Evolutionary conservation across 2,797 vertebrate species (phyloP), one percentile per base, ranked within the genome.

Genomic region (Nothura maculosa): DNA sequence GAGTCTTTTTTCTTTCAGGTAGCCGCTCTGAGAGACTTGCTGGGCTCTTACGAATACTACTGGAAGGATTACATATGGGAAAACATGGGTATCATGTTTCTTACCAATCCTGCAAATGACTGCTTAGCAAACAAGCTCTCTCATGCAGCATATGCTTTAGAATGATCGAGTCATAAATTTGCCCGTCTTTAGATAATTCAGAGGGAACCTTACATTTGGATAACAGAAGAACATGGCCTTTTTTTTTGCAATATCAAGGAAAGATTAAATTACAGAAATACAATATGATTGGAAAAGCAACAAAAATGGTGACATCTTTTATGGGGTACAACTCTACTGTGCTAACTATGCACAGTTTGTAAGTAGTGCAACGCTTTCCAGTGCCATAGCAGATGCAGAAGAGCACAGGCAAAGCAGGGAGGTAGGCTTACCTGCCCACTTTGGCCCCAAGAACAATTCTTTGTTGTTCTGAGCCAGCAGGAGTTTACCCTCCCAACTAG

Each of bases 261-360:
- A 88, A 88, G 30, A 93, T 67, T 90, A 92, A 93, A 87, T 89
- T 93, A 87, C 73, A 95, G 75, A 87, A 86, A 79, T 81, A 67
- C 43, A 32, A 64, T 76, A 74, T 79, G 80, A 78, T 36, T 77
- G 86, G 84, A 94, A 87, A 47, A 91, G 61, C 36, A 93, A 24
- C 40, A 77, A 36, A 61, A 74, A 61, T n/a, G 8, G 52, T 63
- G 67, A 34, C 52, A 67, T 36, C 15, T 19, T 67, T 81, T 67
- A 27, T 25, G 12, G 1, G 25, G 70, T 16, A 70, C 20, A 38
- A 34, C 52, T 62, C 13, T 57, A 54, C 38, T 66, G 27, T 38
- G 16, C 55, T 85, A 84, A 92, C 34, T 45, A 40, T 62, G 63
- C 81, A 60, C 34, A 85, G 72, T 32, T 90, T 74, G 15, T 48